Evolutionary conservation across 2,113 vertebrate species (phyloP).

Genomic region (Himantopus leucocephalus): DNA sequence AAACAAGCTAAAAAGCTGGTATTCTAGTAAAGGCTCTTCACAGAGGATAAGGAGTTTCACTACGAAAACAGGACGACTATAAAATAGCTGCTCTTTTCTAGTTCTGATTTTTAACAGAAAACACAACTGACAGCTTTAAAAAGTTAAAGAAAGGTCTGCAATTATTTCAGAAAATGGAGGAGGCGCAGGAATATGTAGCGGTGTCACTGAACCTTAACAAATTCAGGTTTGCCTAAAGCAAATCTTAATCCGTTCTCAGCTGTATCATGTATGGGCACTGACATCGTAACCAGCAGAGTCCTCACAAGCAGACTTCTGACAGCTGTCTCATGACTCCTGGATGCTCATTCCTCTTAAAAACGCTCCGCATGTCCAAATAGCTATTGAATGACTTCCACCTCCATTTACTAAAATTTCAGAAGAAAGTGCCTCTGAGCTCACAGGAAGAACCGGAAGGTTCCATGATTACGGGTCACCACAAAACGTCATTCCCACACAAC

Average conservation of each 20-base stretch:
- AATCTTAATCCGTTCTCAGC: neutral
- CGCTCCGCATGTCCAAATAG: neutral
- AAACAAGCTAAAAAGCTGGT: neutral
- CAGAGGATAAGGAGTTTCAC: neutral
- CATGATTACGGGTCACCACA: neutral
- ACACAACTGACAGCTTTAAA: neutral
- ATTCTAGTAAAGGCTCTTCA: neutral
- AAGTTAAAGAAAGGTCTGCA: neutral
- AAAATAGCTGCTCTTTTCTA: neutral
- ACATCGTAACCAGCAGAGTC: neutral
- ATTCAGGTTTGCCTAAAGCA: neutral
- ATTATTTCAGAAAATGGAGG: neutral
- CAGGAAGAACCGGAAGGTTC: neutral
- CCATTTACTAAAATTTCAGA: neutral
- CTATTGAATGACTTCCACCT: neutral
- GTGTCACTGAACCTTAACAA: neutral
- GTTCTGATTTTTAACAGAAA: neutral
- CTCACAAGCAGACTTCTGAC: neutral
- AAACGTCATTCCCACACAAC: neutral
- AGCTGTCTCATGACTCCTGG: neutral
- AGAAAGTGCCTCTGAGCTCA: neutral
- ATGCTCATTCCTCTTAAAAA: neutral
- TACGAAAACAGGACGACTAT: neutral
- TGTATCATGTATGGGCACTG: neutral
- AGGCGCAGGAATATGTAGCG: neutral